Evolutionary conservation across 2,888 invertebrate species (phyloP).

Genomic region (Chloroclysta siterata): DNA sequence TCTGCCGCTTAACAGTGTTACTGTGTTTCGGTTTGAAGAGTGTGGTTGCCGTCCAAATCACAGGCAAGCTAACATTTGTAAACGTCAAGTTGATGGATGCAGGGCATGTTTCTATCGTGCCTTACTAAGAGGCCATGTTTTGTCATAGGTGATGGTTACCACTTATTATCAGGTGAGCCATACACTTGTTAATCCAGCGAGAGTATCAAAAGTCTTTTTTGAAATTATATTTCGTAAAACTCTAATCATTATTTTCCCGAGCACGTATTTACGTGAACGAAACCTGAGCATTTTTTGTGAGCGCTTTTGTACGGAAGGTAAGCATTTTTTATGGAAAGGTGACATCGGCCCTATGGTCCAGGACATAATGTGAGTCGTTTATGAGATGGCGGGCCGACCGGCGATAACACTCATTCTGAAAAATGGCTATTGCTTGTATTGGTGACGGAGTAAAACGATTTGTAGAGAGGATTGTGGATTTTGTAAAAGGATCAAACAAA

Average conservation of each 20-base stretch:
- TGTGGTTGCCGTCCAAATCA: no score
- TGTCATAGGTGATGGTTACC: no score
- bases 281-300: slow-evolving; percentile 11
- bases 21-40: no score
- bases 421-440: slow-evolving; percentile 24
- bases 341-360: slow-evolving; percentile 25
- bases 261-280: slow-evolving; percentile 11
- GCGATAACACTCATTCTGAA: slow-evolving; percentile 24
- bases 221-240: no score
- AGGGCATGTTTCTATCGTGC: no score
- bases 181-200: no score
- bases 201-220: no score
- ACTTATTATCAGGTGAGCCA: no score
- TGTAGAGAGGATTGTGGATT: not conserved
- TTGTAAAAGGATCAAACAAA: not conserved
- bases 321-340: slow-evolving; percentile 34
- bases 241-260: not conserved
- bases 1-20: no score
- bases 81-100: no score
- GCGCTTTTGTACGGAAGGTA: slow-evolving; percentile 12
- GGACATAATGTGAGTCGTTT: slow-evolving; percentile 25
- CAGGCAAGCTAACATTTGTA: no score
- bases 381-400: slow-evolving; percentile 12
- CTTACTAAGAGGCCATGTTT: no score
- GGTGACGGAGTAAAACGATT: slow-evolving; percentile 18